Evolutionary conservation across 2,113 vertebrate genomes (phyloP), one percentile per base, ranked within the genome.

Genomic region (Nibea albiflora): DNA sequence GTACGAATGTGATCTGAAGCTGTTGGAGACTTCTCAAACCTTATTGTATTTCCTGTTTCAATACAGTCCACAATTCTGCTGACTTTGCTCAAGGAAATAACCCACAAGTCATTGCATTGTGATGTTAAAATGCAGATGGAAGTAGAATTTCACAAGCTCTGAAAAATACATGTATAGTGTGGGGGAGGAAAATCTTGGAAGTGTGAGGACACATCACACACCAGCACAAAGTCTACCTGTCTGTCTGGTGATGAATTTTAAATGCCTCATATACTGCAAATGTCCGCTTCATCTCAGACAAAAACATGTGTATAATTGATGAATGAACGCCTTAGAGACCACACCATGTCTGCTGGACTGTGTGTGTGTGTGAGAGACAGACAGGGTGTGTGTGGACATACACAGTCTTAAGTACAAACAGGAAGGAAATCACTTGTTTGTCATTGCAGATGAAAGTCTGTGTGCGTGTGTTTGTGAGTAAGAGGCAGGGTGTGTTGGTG

Each of bases 241-340:
- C 24, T 58, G 56, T 61, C 11, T 49, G 4, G 5, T 15, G 4
- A 22, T 10, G 10, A 39, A 4, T 14, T 53, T 44, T 14, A 26
- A 19, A 44, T 26, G 20, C 22, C 15, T 53, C 9, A 12, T 42
- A 20, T 46, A 22, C 2, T 17, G 16, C 8, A 20, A 11, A 16
- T 53, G 3, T 20, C 2, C n/a, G 35, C 50, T 0, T 50, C 42
- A 42, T 54, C 54, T 35, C 75, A 81, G 70, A 88, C 86, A 72
- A 16, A 84, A 77, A 82, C 72, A 44, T 47, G 54, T 89, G 66
- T 67, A 76, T 86, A 76, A 84, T 76, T 86, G 58, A 84, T 86
- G 74, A 79, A 56, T 80, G 31, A 49, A 78, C 17, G 46, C 71
- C 46, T 50, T 14, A 26, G 42, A 39, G 20, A 49, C 17, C 6